Percentiles rank a stretch among this genome's conserved stretches.
These are phyloP conservation scores for Octopus bimaculoides DNA, from an alignment of 1,140 invertebrate genomes.

Conservation along the genomic window DNA sequence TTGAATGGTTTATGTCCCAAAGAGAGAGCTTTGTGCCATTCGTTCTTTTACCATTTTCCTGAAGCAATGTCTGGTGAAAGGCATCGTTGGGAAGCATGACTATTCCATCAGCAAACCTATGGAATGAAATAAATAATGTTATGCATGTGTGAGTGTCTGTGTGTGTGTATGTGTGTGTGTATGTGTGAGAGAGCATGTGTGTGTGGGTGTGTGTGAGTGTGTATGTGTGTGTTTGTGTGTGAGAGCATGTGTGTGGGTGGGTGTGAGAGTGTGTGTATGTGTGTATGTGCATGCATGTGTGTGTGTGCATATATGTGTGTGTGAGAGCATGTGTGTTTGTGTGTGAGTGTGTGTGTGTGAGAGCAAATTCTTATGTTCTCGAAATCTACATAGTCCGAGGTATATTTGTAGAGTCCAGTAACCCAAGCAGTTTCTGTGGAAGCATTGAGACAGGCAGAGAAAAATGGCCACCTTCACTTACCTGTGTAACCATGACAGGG, in stretches of 20 bases:
- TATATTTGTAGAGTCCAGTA: too few species aligned
- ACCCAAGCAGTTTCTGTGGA: too few species aligned
- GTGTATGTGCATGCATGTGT: not conserved
- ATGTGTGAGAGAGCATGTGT: not conserved
- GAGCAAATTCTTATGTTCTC: not conserved
- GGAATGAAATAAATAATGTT: conserved; percentile 76
- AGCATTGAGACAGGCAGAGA: too few species aligned
- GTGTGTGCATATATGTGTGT: not conserved
- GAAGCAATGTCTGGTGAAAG: conserved; percentile 68
- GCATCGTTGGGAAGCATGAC: conserved; percentile 72
- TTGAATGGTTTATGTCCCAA: not conserved
- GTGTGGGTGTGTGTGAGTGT: not conserved
- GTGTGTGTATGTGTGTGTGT: not conserved
- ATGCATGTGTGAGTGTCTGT: conserved; percentile 65
- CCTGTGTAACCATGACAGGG: not conserved
- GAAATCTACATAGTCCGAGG: too few species aligned
- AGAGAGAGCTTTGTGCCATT: not conserved
- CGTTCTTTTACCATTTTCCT: not conserved
- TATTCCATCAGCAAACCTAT: conserved; percentile 65
- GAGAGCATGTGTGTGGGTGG: not conserved
- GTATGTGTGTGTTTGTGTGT: not conserved
- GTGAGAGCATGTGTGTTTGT: not conserved
- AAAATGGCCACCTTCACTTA: not conserved
- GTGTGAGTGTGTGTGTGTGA: not conserved
- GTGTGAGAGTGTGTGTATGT: not conserved